phyloP scores from a whole-genome alignment of 2,113 vertebrate genomes.

The Coregonus clupeaformis region DNA sequence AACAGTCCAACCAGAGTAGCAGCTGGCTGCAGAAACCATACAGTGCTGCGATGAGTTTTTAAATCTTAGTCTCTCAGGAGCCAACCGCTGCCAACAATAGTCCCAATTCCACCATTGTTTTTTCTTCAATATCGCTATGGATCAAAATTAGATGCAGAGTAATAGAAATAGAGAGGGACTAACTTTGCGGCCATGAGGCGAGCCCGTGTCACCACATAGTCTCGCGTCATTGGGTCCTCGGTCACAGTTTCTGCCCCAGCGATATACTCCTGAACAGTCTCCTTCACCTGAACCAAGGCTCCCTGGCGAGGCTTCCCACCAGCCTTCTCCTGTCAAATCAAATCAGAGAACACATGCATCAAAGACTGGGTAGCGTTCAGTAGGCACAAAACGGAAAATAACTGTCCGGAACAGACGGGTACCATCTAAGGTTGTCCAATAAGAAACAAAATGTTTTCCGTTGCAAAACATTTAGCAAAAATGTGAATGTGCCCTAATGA shows the following conservation, averaged over 20 bases:
- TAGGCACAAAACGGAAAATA: too few relatives aligned
- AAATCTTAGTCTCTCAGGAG: too few relatives aligned
- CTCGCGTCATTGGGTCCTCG: constrained; percentile 86
- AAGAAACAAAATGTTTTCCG: not conserved
- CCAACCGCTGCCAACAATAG: too few relatives aligned
- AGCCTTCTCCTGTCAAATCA: constrained; percentile 81
- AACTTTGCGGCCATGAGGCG: constrained; percentile 95
- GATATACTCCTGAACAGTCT: constrained; percentile 93
- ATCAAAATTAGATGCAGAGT: not conserved
- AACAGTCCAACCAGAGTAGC: too few relatives aligned
- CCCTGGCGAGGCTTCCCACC: constrained; percentile 83
- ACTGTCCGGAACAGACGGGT: not conserved
- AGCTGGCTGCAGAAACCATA: too few relatives aligned
- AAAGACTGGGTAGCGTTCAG: not conserved
- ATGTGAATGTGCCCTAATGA: too few relatives aligned
- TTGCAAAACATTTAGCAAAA: too few relatives aligned
- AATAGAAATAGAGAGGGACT: constrained; percentile 46
- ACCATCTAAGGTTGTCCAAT: not conserved
- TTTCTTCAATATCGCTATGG: too few relatives aligned
- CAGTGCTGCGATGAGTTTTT: too few relatives aligned
- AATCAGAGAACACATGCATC: not conserved
- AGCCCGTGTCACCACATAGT: constrained; percentile 92
- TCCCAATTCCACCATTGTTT: too few relatives aligned
- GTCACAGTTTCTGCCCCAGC: constrained; percentile 91
- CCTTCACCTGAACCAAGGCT: constrained; percentile 82